phyloP scores from a whole-genome alignment of 2,113 vertebrate genomes.

The Stomatorhinus ivindoensis region DNA sequence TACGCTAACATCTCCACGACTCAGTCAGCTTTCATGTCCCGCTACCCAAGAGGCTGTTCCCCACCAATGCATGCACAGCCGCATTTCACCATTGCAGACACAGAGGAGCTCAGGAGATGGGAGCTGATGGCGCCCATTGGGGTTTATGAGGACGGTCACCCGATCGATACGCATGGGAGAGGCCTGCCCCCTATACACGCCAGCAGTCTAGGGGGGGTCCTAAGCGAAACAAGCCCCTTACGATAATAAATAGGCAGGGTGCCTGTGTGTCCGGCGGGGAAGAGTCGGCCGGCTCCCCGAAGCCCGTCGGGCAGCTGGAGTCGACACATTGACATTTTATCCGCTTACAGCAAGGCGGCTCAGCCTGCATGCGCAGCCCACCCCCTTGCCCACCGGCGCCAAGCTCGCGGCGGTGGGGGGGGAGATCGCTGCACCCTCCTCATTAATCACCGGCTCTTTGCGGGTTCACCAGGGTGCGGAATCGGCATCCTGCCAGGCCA shows the following conservation, averaged over 20 bases:
- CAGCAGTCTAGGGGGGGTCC: not conserved
- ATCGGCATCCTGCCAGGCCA: not conserved
- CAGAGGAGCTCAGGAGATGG: not conserved
- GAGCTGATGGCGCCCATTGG: not conserved
- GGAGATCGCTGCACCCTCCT: not conserved
- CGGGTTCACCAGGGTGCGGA: not conserved
- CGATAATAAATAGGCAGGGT: not conserved
- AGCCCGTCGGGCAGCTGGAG: not conserved
- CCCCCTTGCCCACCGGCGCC: not conserved
- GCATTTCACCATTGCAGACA: not conserved
- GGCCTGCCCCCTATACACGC: not conserved
- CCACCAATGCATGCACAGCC: not conserved
- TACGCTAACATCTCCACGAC: not conserved
- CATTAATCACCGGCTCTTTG: not conserved
- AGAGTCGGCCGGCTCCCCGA: not conserved
- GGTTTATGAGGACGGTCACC: not conserved
- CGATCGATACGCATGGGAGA: not conserved
- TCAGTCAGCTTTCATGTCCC: not conserved
- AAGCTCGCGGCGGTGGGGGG: not conserved
- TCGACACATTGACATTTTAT: not conserved
- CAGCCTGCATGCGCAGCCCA: not conserved
- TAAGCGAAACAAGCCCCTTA: not conserved
- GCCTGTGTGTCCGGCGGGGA: not conserved
- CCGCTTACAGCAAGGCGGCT: not conserved
- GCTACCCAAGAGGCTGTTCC: not conserved